phyloP scores from a whole-genome alignment of 1,140 invertebrate genomes.

The Babylonia areolata region DNA sequence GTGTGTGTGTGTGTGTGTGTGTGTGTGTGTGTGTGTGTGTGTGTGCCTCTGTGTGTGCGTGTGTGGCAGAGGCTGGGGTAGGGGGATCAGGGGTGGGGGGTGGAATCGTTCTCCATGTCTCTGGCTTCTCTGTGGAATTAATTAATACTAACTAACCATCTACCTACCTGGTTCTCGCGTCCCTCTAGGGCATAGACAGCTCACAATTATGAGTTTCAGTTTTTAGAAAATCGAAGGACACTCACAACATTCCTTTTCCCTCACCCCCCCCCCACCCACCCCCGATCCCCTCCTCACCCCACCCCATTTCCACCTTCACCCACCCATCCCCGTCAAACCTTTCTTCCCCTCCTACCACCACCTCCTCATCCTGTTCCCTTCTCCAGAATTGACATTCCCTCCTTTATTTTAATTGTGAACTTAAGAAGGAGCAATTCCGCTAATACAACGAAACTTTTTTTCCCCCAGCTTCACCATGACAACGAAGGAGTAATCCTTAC shows the following conservation, averaged over 20 bases:
- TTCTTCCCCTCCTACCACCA: neutral
- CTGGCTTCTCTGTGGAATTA: too few relatives aligned
- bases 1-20: constrained; percentile 16
- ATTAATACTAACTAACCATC: too few relatives aligned
- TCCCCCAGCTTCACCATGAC: neutral
- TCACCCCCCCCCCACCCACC: neutral
- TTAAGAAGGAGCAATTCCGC: too few relatives aligned
- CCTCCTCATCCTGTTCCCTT: neutral
- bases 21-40: constrained; percentile 12
- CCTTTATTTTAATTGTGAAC: too few relatives aligned
- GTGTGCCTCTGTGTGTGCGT: neutral
- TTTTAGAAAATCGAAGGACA: too few relatives aligned
- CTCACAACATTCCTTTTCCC: neutral
- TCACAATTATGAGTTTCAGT: too few relatives aligned
- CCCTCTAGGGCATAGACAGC: too few relatives aligned
- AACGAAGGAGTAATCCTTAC: neutral
- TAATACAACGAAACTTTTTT: neutral
- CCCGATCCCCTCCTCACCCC: neutral
- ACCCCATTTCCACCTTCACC: neutral
- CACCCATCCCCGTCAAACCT: too few relatives aligned
- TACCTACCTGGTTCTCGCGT: too few relatives aligned
- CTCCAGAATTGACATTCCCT: neutral
- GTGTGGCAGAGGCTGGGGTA: too few relatives aligned
- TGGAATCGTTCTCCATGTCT: too few relatives aligned
- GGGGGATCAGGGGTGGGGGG: too few relatives aligned